These are phyloP conservation scores for Nomada goodeniana DNA, from an alignment of 2,888 invertebrate genomes.

Conservation along the genomic window DNA sequence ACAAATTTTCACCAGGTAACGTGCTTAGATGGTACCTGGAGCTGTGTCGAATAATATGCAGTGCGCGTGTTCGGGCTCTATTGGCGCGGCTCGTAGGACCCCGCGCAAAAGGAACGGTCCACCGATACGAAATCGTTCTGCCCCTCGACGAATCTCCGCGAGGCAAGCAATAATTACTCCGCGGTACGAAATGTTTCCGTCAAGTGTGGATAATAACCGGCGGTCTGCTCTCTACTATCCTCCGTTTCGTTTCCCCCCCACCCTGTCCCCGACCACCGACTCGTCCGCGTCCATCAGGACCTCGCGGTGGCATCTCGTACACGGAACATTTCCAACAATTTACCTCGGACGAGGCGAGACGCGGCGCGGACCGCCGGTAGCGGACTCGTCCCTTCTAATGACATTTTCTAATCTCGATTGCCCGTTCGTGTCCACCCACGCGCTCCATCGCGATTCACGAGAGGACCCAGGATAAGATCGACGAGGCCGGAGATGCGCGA, in stretches of 20 bases:
- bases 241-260: background rate
- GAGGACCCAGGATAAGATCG: background rate
- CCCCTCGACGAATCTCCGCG: slow-evolving; percentile 22
- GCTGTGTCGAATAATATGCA: too few relatives aligned
- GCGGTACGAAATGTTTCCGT: slow-evolving; percentile 52
- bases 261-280: background rate
- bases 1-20: too few relatives aligned
- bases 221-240: slow-evolving; percentile 20
- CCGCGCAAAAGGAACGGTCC: too few relatives aligned
- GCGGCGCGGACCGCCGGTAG: background rate
- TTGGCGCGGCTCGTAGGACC: too few relatives aligned
- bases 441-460: slow-evolving; percentile 8
- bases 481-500: slow-evolving; percentile 7
- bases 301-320: slow-evolving; percentile 22
- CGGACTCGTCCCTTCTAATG: slow-evolving; percentile 69
- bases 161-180: slow-evolving; percentile 54
- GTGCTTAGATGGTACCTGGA: too few relatives aligned
- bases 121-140: slow-evolving; percentile 24
- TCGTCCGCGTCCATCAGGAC: slow-evolving; percentile 42
- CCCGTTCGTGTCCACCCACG: slow-evolving; percentile 42
- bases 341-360: slow-evolving; percentile 30
- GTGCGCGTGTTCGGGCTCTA: too few relatives aligned
- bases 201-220: slow-evolving; percentile 55
- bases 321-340: slow-evolving; percentile 48
- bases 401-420: slow-evolving; percentile 81